These are phyloP conservation scores for Sebastes matsubarae DNA, from an alignment of 2,797 vertebrate genomes.

Conservation along the genomic window DNA sequence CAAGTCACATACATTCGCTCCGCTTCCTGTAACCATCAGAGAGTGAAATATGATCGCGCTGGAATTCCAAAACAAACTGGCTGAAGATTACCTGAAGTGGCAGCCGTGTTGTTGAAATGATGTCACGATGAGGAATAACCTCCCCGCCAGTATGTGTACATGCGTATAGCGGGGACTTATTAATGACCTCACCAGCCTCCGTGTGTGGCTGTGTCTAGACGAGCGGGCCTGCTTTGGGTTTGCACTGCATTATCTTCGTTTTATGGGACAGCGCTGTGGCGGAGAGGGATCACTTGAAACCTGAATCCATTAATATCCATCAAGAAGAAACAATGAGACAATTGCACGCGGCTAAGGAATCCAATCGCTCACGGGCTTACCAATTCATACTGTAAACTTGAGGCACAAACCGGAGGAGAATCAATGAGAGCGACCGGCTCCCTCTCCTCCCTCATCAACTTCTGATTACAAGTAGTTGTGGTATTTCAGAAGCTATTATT, in stretches of 20 bases:
- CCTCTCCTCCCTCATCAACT: slow-evolving; percentile 53
- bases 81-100: slow-evolving; percentile 30
- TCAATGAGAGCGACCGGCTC: slow-evolving; percentile 23
- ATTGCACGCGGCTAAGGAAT: slow-evolving; percentile 38
- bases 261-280: neutral
- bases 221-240: neutral
- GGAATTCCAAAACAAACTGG: slow-evolving; percentile 36
- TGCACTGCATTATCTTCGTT: neutral
- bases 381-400: slow-evolving; percentile 50
- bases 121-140: slow-evolving; percentile 17
- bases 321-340: slow-evolving; percentile 54
- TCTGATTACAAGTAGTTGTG: slow-evolving; percentile 58
- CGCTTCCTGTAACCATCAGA: slow-evolving; percentile 24
- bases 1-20: slow-evolving; percentile 28
- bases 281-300: slow-evolving; percentile 12
- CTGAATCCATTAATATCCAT: slow-evolving; percentile 65
- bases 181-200: slow-evolving; percentile 30
- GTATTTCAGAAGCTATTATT: slow-evolving; percentile 67
- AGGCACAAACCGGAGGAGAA: slow-evolving; percentile 32
- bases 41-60: slow-evolving; percentile 26
- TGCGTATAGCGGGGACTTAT: neutral
- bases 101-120: slow-evolving; percentile 18
- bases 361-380: slow-evolving; percentile 42
- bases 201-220: slow-evolving; percentile 29
- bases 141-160: neutral